Conservation (phyloP, 2,113 vertebrate species). For the Nematolebias whitei region DNA sequence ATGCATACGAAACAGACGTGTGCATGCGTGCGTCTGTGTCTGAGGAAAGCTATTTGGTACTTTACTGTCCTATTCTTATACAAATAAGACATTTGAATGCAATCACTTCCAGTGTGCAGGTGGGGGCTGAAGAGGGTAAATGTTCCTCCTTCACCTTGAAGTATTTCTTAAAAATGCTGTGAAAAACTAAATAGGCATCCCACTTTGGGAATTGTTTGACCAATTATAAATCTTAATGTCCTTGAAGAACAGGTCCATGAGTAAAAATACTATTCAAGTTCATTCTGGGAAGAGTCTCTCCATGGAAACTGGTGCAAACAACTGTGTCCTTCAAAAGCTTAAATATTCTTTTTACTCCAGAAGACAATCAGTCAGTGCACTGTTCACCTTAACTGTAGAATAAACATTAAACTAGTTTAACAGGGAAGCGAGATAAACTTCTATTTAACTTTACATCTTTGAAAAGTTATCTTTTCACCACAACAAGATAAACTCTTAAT, state of each 20-base stretch:
- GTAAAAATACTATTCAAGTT: slow-evolving; percentile 9
- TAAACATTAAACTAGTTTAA: background rate
- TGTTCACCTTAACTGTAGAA: background rate
- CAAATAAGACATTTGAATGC: slow-evolving; percentile 22
- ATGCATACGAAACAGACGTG: background rate
- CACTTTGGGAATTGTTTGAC: slow-evolving; percentile 5
- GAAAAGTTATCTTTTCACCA: background rate
- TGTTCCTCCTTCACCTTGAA: slow-evolving; percentile 14
- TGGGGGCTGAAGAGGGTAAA: background rate
- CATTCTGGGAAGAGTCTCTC: slow-evolving; percentile 13
- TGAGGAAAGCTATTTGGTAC: too few species aligned
- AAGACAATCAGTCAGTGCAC: slow-evolving; percentile 1
- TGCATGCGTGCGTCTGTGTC: too few species aligned
- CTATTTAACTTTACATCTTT: too few species aligned
- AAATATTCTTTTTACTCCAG: slow-evolving; percentile 14
- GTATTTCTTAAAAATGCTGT: too few species aligned
- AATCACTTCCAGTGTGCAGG: slow-evolving; percentile 10
- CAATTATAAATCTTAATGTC: background rate
- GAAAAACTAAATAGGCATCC: slow-evolving; percentile 1
- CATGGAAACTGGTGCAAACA: slow-evolving; percentile 25
- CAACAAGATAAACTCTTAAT: too few species aligned
- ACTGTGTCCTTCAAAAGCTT: slow-evolving; percentile 25
- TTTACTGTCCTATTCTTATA: slow-evolving; percentile 29
- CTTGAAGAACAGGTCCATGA: background rate
- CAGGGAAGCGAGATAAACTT: background rate